Evolutionary conservation across 2,113 vertebrate species (phyloP), one percentile per base, ranked within the genome.

Genomic region (Apeltes quadracus): DNA sequence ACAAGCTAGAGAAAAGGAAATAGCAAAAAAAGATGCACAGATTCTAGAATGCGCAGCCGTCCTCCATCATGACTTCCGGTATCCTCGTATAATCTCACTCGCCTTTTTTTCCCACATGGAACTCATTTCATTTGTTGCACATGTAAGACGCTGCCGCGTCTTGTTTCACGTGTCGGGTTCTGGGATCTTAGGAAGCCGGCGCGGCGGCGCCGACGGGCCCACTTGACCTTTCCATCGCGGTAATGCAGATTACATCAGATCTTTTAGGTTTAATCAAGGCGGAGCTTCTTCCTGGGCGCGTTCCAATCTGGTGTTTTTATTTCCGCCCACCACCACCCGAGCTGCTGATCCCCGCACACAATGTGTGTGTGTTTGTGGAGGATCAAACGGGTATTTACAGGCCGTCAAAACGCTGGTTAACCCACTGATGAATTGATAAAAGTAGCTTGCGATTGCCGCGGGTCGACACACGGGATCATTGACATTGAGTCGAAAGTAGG

Each of bases 381-480:
- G 51, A 72, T 77, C 69, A 70, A 57, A 56, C 3, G 1, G 43
- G 43, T 59, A 27, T 61, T 6, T 18, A 43, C 46, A 0, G 36
- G 34, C 48, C 62, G 14, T 53, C 32, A 46, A 22, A 41, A 39
- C 3, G 51, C 18, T 3, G 59, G 34, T 69, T 53, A 8, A 25
- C 5, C 5, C 8, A 5, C 29, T 32, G 38, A 80, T 63, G 13
- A 61, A 2, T 3, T 3, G 25, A 1, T n/a, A n/a, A n/a, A n/a
- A n/a, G n/a, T n/a, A n/a, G 27, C 51, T 56, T 46, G 22, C 57
- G 57, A 64, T 61, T 27, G 38, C 39, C 20, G 65, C 25, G 27
- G 5, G 20, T 64, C 34, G 69, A 72, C 78, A 62, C 59, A 16
- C 5, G 61, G 69, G 62, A 44, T 11, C 3, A 82, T 76, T 82